Conservation (phyloP, 2,113 vertebrate genomes). For the Lycocorax pyrrhopterus region DNA sequence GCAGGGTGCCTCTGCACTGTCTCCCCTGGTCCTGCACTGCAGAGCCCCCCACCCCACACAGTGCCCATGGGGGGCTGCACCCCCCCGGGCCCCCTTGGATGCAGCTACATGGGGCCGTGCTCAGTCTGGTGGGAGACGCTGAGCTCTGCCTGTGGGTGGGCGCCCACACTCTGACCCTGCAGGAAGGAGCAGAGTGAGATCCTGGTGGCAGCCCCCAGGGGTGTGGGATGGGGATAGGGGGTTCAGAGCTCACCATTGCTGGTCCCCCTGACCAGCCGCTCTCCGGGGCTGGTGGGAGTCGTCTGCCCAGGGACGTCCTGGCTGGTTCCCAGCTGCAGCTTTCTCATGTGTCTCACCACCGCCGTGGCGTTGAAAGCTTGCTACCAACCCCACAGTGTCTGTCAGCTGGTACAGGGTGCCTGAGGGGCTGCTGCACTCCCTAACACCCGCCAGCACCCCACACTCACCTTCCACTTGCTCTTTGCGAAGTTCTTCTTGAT, state of each 20-base stretch:
- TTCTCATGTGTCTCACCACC: conserved; percentile 94
- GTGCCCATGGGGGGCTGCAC: background rate
- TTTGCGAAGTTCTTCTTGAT: conserved; percentile 99
- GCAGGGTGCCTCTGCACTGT: background rate
- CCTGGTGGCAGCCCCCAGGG: accelerated
- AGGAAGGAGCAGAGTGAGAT: background rate
- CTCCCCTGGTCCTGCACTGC: background rate
- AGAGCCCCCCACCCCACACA: background rate
- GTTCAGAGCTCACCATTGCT: conserved; percentile 63
- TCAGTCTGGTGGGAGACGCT: background rate
- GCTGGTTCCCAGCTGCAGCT: conserved; percentile 90
- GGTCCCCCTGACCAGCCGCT: conserved; percentile 69
- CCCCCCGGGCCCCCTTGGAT: background rate
- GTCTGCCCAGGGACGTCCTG: conserved; percentile 80
- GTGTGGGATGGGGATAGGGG: accelerated
- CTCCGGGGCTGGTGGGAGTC: conserved; percentile 68
- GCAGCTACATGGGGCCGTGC: accelerated
- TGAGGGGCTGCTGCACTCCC: background rate
- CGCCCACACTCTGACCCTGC: background rate
- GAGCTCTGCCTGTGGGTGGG: background rate
- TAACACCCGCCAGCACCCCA: background rate
- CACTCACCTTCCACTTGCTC: conserved; percentile 95
- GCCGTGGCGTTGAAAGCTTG: conserved; percentile 98
- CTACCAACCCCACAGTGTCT: conserved; percentile 56
- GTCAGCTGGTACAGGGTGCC: background rate